Conservation (phyloP, 2,888 invertebrate genomes). For the Spialia ferax region DNA sequence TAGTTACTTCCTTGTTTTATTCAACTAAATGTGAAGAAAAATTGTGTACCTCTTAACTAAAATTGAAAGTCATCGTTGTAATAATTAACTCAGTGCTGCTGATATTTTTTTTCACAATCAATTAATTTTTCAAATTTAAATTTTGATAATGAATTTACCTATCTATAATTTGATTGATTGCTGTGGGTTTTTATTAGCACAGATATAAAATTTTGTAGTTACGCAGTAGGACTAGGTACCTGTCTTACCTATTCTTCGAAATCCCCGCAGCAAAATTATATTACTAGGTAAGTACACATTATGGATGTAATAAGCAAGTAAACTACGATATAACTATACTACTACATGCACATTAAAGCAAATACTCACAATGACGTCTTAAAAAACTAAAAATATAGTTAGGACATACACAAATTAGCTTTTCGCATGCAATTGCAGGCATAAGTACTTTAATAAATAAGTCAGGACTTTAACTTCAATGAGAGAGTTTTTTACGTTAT, state of each 20-base stretch:
- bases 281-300: no score
- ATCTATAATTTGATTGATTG: no score
- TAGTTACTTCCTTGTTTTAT: no score
- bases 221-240: no score
- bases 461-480: constrained; percentile 12
- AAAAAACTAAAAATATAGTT: neutral
- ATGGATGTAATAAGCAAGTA: neutral
- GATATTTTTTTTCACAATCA: no score
- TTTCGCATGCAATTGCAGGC: constrained; percentile 25
- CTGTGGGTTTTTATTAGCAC: neutral
- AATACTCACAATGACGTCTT: neutral
- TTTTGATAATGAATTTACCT: no score
- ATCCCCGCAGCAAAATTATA: constrained; percentile 13
- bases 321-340: neutral
- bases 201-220: neutral
- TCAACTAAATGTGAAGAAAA: no score
- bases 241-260: constrained; percentile 14
- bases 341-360: constrained; percentile 11
- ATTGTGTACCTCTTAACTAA: no score
- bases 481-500: constrained; percentile 15
- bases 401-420: constrained; percentile 23
- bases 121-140: no score
- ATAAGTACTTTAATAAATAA: neutral
- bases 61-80: no score
- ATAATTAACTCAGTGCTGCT: no score